Evolutionary conservation across 2,888 invertebrate genomes (phyloP).

Genomic region (Drosophila sordidapex): DNA sequence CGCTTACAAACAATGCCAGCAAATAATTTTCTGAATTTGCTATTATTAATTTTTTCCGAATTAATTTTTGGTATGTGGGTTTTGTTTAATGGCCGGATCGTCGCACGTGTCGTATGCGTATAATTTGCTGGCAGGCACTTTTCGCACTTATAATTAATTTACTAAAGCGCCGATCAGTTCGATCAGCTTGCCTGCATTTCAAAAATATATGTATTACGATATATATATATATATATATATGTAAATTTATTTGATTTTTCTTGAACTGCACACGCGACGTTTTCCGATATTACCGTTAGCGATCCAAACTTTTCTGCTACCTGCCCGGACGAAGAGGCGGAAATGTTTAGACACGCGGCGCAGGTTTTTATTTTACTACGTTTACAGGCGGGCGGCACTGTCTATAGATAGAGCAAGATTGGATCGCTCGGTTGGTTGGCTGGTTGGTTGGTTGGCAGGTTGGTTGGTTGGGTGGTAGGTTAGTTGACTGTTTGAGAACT

Average conservation of each 20-base stretch:
- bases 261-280: conserved; percentile 29
- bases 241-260: neutral
- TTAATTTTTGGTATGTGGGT: conserved; percentile 5
- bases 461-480: conserved; percentile 21
- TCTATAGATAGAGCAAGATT: conserved; percentile 50
- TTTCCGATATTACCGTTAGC: conserved; percentile 1
- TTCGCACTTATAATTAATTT: conserved; percentile 22
- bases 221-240: neutral
- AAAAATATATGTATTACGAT: neutral
- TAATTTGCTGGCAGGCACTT: conserved; percentile 31
- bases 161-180: conserved; percentile 6
- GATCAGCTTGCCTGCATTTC: conserved; percentile 14
- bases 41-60: neutral
- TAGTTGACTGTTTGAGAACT: conserved; percentile 45
- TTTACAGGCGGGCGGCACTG: conserved; percentile 32
- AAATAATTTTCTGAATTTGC: conserved; percentile 21
- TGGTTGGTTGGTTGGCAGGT: conserved; percentile 8
- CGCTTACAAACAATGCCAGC: conserved; percentile 27
- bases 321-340: conserved; percentile 28
- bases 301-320: conserved; percentile 11
- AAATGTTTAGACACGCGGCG: conserved; percentile 41
- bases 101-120: conserved; percentile 37
- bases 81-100: conserved; percentile 8
- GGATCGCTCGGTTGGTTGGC: conserved; percentile 43
- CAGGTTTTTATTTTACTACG: conserved; percentile 9